Conservation (phyloP, 2,888 invertebrate species). For the Catocala sponsa region DNA sequence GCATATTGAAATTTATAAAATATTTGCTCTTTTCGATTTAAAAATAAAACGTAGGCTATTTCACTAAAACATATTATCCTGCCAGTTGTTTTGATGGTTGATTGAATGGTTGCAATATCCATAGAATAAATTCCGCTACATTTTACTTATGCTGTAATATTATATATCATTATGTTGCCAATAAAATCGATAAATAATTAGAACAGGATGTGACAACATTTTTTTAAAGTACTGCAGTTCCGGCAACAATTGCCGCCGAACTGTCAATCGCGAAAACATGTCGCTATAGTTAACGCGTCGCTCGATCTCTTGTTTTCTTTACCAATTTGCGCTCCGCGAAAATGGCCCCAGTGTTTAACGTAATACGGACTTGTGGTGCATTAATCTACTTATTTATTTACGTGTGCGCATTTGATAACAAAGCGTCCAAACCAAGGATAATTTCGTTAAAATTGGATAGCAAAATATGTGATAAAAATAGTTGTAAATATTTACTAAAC, state of each 20-base stretch:
- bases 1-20: too few relatives aligned
- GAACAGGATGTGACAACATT: constrained; percentile 73
- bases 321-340: constrained; percentile 58
- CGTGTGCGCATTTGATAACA: constrained; percentile 61
- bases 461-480: constrained; percentile 63
- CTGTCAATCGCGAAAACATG: constrained; percentile 78
- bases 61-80: too few relatives aligned
- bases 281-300: constrained; percentile 62
- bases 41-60: too few relatives aligned
- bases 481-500: constrained; percentile 84
- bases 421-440: constrained; percentile 65
- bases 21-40: too few relatives aligned
- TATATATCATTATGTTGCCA: not conserved
- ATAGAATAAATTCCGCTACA: too few relatives aligned
- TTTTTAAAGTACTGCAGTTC: constrained; percentile 71
- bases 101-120: too few relatives aligned
- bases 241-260: constrained; percentile 81
- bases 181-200: constrained; percentile 10
- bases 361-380: constrained; percentile 85
- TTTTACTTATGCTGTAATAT: too few relatives aligned
- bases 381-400: constrained; percentile 68
- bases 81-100: too few relatives aligned
- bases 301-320: constrained; percentile 64
- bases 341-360: constrained; percentile 73
- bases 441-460: constrained; percentile 65